Conservation (phyloP, 2,888 invertebrate genomes). For the Schizotus pectinicornis region DNA sequence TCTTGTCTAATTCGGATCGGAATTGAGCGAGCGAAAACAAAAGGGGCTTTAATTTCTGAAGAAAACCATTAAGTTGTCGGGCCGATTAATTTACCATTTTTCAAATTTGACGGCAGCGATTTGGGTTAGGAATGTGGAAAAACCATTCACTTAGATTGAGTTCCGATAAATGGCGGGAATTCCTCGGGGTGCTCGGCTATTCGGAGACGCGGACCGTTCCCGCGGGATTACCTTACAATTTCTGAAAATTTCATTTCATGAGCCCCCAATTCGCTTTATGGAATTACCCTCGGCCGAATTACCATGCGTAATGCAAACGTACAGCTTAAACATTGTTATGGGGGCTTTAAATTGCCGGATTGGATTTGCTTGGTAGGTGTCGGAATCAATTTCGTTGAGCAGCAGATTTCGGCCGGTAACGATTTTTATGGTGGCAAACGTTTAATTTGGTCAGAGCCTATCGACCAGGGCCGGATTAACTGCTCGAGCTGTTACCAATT, state of each 20-base stretch:
- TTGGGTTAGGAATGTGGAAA: too few species aligned
- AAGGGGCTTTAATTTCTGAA: not conserved
- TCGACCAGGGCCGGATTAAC: too few species aligned
- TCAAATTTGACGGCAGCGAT: too few species aligned
- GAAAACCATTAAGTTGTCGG: constrained; percentile 22
- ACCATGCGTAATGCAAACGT: constrained; percentile 15
- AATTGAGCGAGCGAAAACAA: not conserved
- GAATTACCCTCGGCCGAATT: constrained; percentile 22
- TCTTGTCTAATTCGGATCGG: not conserved
- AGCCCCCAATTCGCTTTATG: constrained; percentile 22
- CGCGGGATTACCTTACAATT: constrained; percentile 25
- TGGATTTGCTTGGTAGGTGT: too few species aligned
- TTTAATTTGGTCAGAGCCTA: too few species aligned
- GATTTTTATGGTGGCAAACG: too few species aligned
- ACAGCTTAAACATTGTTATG: too few species aligned
- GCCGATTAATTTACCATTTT: too few species aligned
- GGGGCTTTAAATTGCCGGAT: too few species aligned
- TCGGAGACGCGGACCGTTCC: constrained; percentile 18
- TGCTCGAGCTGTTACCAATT: too few species aligned
- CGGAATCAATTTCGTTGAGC: too few species aligned
- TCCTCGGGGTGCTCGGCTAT: constrained; percentile 16
- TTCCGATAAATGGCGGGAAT: constrained; percentile 8
- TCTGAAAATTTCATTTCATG: constrained; percentile 28
- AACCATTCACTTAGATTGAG: constrained; percentile 7
- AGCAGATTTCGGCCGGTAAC: too few species aligned